Base-by-base conservation (phyloP, 2,888 invertebrate species). In the Caenorhabditis wallacei region DNA sequence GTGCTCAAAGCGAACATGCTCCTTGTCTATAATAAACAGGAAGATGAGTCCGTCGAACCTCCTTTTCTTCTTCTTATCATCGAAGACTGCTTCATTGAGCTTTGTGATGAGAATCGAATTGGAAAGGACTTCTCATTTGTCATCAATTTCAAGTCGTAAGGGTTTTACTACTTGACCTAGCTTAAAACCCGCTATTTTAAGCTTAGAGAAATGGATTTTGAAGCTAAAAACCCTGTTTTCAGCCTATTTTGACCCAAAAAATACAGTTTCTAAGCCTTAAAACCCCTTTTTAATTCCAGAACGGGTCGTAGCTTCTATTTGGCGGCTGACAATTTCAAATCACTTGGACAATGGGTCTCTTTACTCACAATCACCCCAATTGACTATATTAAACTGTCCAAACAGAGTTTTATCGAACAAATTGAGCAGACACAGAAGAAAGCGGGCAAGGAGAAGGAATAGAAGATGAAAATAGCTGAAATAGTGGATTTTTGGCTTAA, bases 51-150 rank as follows among this genome's bases (percentile, higher is more conserved):
- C 56, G 64, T 43, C 18, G 30, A 22, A 0, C 82, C 85, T 7
- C 91, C 91, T 16, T 85, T 88, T 61, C 79, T 90, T 20, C 82
- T 91, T 24, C 84, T 91, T 8, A 88, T 91, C 53, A 85, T 91
- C n/a, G 91, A 91, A 56, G 91, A 91, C 71, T 91, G 91, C 71
- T 87, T 88, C 63, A 89, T 91, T 18, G 91, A 91, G 59, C 81
- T 90, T 35, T 87, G 90, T n/a, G 91, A 91, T 74, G 91, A 91
- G 79, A 91, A 91, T 74, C 78, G 82, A 43, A 88, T 90, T 53
- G 91, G 91, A 26, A 89, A 88, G 79, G 88, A 88, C 35, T 90
- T 87, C 83, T 90, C 90, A 1, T 92, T 91, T 74, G 87, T 88
- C 48, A 86, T 91, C 26, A 90, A 89, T 61, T 90, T 88, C 66